These are phyloP conservation scores for Metacarcinus magister DNA, from an alignment of 2,888 invertebrate species.

Conservation along the genomic window DNA sequence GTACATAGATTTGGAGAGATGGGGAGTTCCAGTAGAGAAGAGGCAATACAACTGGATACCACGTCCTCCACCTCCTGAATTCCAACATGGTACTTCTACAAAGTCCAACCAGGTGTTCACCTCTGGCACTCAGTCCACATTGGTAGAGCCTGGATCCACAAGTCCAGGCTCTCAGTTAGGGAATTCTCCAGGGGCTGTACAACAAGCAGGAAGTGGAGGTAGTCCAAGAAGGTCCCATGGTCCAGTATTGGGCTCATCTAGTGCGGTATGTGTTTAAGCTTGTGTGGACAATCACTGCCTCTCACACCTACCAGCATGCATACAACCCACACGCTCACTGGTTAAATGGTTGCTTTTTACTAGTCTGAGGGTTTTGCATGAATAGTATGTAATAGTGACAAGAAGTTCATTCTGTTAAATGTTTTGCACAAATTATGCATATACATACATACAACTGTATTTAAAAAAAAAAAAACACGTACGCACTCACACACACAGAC, in stretches of 20 bases:
- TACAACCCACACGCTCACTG: conserved; percentile 60
- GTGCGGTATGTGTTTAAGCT: conserved; percentile 76
- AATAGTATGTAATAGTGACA: not conserved
- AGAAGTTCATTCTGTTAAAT: not conserved
- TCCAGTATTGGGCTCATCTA: conserved; percentile 70
- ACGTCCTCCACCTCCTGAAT: conserved; percentile 95
- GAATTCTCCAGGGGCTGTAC: conserved; percentile 68
- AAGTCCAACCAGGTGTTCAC: conserved; percentile 73
- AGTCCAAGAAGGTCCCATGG: conserved; percentile 74
- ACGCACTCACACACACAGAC: too few species aligned
- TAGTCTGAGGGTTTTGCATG: not conserved
- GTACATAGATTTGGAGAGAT: conserved; percentile 85
- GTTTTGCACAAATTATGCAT: too few species aligned
- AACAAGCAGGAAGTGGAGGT: conserved; percentile 72
- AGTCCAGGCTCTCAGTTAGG: conserved; percentile 77
- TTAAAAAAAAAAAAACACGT: too few species aligned
- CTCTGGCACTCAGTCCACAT: conserved; percentile 64
- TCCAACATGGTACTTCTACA: conserved; percentile 84
- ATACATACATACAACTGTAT: too few species aligned
- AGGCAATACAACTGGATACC: conserved; percentile 97
- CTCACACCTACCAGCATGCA: not conserved
- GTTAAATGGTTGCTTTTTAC: conserved; percentile 60
- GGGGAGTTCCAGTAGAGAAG: conserved; percentile 95
- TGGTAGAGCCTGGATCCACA: conserved; percentile 71
- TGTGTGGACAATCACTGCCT: conserved; percentile 77